Evolutionary conservation across 2,797 vertebrate genomes (phyloP).

Genomic region (Acipenser oxyrinchus): DNA sequence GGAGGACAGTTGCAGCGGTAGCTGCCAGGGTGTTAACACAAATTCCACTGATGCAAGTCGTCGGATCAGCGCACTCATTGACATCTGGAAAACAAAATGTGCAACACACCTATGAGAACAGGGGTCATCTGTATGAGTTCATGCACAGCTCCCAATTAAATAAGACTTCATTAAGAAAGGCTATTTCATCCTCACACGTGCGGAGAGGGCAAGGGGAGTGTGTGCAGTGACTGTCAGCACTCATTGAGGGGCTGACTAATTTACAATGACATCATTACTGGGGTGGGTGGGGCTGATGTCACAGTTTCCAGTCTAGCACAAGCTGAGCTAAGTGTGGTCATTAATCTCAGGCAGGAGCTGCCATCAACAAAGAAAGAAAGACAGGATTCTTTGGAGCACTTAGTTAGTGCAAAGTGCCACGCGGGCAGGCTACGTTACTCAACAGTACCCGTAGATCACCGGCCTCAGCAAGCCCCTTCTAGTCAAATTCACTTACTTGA

Average conservation of each 20-base stretch:
- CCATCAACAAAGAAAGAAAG: no score
- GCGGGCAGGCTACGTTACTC: no score
- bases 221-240: constrained; percentile 3
- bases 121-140: neutral
- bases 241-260: neutral
- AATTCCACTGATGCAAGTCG: constrained; percentile 89
- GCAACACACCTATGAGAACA: neutral
- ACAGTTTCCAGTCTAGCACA: constrained; percentile 11
- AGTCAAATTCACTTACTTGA: no score
- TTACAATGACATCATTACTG: constrained; percentile 12
- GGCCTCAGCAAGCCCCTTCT: no score
- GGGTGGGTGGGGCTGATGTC: neutral
- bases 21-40: constrained; percentile 95
- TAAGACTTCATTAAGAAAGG: neutral
- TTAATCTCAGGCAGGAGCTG: constrained; percentile 1
- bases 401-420: no score
- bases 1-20: constrained; percentile 88
- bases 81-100: constrained; percentile 58
- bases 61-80: constrained; percentile 88
- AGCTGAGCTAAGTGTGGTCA: neutral
- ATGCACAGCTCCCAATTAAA: neutral
- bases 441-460: no score
- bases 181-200: neutral
- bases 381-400: no score
- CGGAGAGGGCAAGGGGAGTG: neutral